These are phyloP conservation scores for Sycobia sp. DNA, from an alignment of 1,140 invertebrate genomes.

Conservation along the genomic window DNA sequence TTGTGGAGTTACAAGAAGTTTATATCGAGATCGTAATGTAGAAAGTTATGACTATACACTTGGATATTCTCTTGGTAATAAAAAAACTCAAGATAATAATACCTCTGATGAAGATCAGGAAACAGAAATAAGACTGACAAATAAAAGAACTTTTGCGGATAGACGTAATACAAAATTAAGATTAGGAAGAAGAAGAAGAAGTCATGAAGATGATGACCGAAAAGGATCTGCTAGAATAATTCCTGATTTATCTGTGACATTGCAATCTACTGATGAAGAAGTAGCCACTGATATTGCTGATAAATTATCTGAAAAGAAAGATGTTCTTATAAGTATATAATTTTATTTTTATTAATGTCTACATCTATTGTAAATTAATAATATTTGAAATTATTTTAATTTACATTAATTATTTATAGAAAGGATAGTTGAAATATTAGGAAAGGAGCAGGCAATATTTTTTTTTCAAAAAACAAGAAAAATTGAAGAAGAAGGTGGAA, in stretches of 20 bases:
- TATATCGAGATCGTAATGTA: slow-evolving; percentile 63
- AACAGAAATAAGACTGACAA: slow-evolving; percentile 52
- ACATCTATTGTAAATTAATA: not conserved
- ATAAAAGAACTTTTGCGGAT: slow-evolving; percentile 67
- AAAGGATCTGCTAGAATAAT: slow-evolving; percentile 63
- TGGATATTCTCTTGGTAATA: slow-evolving; percentile 46
- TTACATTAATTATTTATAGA: slow-evolving; percentile 61
- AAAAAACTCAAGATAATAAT: slow-evolving; percentile 50
- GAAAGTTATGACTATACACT: slow-evolving; percentile 66
- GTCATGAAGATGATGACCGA: slow-evolving; percentile 55
- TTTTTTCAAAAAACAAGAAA: slow-evolving; percentile 79
- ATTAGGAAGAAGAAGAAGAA: slow-evolving; percentile 62
- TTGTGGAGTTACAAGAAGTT: slow-evolving; percentile 65
- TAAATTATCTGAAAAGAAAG: slow-evolving; percentile 74
- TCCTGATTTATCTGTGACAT: slow-evolving; percentile 60
- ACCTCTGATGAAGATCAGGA: slow-evolving; percentile 60
- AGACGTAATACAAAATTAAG: slow-evolving; percentile 66
- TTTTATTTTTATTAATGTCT: not conserved
- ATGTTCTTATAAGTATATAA: slow-evolving; percentile 72
- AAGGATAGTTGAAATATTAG: slow-evolving; percentile 73
- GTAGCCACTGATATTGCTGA: slow-evolving; percentile 72
- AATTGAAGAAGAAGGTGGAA: slow-evolving; percentile 80
- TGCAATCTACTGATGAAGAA: slow-evolving; percentile 63
- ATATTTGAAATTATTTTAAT: not conserved
- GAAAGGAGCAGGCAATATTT: slow-evolving; percentile 75